Percentiles rank a stretch among this genome's conserved stretches.
These are phyloP conservation scores for Pyrrhosoma nymphula DNA, from an alignment of 2,888 invertebrate species.

Conservation along the genomic window DNA sequence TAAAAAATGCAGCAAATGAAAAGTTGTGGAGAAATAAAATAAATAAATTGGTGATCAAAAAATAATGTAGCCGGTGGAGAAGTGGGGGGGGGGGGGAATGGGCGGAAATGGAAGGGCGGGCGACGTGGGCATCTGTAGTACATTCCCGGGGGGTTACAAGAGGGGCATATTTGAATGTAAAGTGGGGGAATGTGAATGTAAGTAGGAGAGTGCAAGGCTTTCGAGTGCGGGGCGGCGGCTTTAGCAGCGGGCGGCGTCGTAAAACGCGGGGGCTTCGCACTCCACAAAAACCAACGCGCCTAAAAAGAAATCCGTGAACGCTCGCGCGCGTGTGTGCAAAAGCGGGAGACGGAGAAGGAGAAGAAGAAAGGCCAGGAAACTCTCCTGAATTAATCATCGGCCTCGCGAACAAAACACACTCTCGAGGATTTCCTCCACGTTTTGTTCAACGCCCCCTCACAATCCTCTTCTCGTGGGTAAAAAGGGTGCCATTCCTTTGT, in stretches of 20 bases:
- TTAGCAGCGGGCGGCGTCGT: background rate
- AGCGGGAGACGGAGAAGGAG: background rate
- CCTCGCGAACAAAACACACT: background rate
- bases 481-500: background rate
- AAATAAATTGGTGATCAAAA: no score
- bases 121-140: no score
- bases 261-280: background rate
- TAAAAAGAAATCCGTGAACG: background rate
- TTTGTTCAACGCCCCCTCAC: background rate
- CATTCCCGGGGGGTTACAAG: no score
- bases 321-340: background rate
- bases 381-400: conserved; percentile 24
- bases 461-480: background rate
- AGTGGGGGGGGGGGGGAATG: no score
- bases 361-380: background rate
- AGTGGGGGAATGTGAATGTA: background rate
- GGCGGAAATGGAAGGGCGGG: no score
- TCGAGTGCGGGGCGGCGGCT: background rate
- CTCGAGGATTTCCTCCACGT: conserved; percentile 2
- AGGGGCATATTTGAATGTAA: no score
- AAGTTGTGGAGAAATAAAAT: no score
- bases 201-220: background rate
- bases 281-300: background rate
- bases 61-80: no score
- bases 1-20: no score